Evolutionary conservation across 2,797 vertebrate genomes (phyloP).

Genomic region (Prionace glauca): DNA sequence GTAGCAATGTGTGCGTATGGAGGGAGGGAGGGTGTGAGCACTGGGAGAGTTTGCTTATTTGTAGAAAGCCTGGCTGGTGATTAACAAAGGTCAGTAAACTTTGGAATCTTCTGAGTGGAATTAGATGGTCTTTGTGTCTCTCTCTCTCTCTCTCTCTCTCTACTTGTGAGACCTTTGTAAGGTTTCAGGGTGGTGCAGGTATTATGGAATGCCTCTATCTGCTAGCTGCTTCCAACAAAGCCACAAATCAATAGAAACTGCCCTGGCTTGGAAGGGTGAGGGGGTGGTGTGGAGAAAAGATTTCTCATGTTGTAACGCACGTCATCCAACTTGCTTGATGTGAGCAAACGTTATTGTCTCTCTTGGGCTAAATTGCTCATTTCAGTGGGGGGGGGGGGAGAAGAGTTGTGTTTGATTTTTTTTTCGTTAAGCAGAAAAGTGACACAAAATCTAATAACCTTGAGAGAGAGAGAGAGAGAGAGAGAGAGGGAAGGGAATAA

Average conservation of each 20-base stretch:
- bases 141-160: constrained; percentile 41
- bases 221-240: constrained; percentile 42
- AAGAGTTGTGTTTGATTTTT: background rate
- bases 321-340: background rate
- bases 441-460: background rate
- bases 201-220: constrained; percentile 53
- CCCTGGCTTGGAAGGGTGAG: background rate
- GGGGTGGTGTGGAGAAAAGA: background rate
- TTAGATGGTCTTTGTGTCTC: constrained; percentile 71
- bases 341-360: background rate
- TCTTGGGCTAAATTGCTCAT: background rate
- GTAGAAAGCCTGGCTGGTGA: constrained; percentile 94
- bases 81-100: constrained; percentile 98
- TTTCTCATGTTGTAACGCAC: background rate
- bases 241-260: background rate
- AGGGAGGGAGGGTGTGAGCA: constrained; percentile 77
- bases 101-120: constrained; percentile 87
- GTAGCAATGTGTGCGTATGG: constrained; percentile 69
- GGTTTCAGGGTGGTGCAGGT: constrained; percentile 69
- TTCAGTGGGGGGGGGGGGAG: background rate
- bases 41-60: constrained; percentile 76
- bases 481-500: background rate
- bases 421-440: background rate
- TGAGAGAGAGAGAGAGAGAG: constrained; percentile 28
- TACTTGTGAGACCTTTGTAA: constrained; percentile 61